These are phyloP conservation scores for Solenopsis invicta DNA, from an alignment of 1,140 invertebrate species.

Conservation along the genomic window DNA sequence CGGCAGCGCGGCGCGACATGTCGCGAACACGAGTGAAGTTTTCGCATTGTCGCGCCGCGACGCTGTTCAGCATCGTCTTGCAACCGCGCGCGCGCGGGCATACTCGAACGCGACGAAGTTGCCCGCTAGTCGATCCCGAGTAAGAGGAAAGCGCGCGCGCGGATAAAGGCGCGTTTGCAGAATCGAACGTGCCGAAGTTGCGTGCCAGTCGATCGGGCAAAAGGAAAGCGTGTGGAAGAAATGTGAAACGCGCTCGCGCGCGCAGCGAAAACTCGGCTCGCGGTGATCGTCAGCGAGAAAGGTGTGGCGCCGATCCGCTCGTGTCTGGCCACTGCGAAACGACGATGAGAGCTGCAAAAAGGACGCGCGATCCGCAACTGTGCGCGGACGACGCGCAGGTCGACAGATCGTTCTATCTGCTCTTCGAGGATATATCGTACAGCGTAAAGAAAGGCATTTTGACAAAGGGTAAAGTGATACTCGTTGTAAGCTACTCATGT, in stretches of 20 bases:
- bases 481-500: not conserved
- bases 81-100: not conserved
- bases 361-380: not conserved
- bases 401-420: constrained; percentile 74
- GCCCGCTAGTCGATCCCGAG: too few relatives aligned
- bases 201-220: not conserved
- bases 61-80: not conserved
- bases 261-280: not conserved
- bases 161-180: constrained; percentile 25
- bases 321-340: not conserved
- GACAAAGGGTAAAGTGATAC: constrained; percentile 71
- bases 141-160: not conserved
- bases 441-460: constrained; percentile 73
- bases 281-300: not conserved
- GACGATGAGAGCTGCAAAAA: not conserved
- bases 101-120: not conserved
- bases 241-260: constrained; percentile 20
- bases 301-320: not conserved
- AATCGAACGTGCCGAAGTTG: not conserved
- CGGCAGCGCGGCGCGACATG: too few relatives aligned
- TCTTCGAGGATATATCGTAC: constrained; percentile 79
- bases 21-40: not conserved
- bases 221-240: constrained; percentile 11
- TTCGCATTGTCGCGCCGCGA: not conserved
- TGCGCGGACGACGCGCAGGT: constrained; percentile 28